These are phyloP conservation scores for Drosophila busckii DNA, from an alignment of 1,140 invertebrate genomes.

Conservation along the genomic window DNA sequence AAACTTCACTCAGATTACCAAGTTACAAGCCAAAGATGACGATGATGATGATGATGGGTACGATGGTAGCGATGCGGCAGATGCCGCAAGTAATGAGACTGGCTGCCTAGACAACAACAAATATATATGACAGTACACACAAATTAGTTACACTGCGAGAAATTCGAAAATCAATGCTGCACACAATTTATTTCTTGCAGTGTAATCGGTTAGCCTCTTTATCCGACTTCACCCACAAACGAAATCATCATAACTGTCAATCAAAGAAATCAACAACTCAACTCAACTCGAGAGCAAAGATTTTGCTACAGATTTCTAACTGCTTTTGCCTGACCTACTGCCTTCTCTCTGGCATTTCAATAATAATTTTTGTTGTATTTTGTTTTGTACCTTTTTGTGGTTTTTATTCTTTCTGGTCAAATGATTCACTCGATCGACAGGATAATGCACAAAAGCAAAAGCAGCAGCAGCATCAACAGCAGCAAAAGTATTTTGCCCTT, in stretches of 20 bases:
- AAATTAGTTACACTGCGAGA: neutral
- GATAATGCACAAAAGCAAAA: slow-evolving; percentile 25
- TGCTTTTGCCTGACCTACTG: slow-evolving; percentile 53
- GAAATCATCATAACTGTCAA: slow-evolving; percentile 53
- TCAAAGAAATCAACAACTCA: slow-evolving; percentile 49
- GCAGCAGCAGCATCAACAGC: too few species aligned
- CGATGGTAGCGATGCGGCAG: neutral
- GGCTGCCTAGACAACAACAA: slow-evolving; percentile 34
- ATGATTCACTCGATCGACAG: slow-evolving; percentile 66
- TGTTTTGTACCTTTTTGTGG: slow-evolving; percentile 48
- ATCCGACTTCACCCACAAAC: neutral
- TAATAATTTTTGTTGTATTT: slow-evolving; percentile 4
- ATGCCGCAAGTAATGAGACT: slow-evolving; percentile 34
- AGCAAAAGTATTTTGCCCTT: slow-evolving; percentile 24
- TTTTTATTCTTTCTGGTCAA: slow-evolving; percentile 76
- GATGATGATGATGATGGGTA: neutral
- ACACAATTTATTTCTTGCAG: too few species aligned
- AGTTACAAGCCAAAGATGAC: too few species aligned
- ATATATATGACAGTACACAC: slow-evolving; percentile 3
- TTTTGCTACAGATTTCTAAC: slow-evolving; percentile 6
- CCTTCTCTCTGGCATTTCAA: slow-evolving; percentile 37
- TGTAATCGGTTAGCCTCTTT: too few species aligned
- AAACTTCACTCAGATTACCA: slow-evolving; percentile 62
- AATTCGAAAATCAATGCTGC: too few species aligned
- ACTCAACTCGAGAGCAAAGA: slow-evolving; percentile 6